Percentiles rank a stretch among this genome's conserved stretches.
These are phyloP conservation scores for Cossypha dichroa DNA, from an alignment of 2,797 vertebrate genomes.

Conservation along the genomic window DNA sequence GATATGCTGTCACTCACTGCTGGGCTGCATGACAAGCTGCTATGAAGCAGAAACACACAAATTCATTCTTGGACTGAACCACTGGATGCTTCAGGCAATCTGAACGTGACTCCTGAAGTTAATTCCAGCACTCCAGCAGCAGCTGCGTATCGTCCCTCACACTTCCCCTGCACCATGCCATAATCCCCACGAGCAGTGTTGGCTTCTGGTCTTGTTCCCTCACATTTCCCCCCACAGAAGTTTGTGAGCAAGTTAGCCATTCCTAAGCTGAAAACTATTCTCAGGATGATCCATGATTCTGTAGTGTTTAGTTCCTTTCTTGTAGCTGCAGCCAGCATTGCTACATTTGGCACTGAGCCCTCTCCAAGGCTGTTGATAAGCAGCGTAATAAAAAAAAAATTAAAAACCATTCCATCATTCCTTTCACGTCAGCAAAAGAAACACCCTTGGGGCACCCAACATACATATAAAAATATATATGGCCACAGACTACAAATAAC, in stretches of 20 bases:
- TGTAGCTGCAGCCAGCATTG: neutral
- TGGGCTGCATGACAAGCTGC: constrained; percentile 10
- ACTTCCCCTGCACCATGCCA: neutral
- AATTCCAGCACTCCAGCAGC: neutral
- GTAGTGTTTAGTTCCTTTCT: neutral
- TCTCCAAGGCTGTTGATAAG: neutral
- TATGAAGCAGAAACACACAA: neutral
- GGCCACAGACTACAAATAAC: neutral
- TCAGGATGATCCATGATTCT: neutral
- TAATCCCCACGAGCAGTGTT: neutral
- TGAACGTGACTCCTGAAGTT: neutral
- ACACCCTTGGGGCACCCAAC: neutral
- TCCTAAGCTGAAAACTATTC: neutral
- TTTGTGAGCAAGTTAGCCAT: neutral
- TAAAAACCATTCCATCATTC: neutral
- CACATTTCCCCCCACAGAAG: neutral
- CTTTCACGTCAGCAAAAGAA: neutral
- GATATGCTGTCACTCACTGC: neutral
- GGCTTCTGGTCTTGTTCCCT: neutral
- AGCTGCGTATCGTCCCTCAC: neutral
- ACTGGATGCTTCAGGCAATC: neutral
- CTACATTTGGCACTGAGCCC: neutral
- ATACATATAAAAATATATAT: neutral
- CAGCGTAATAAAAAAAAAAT: neutral
- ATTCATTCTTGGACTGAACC: neutral